Conservation (phyloP, 2,113 vertebrate genomes). For the Cynoglossus semilaevis region DNA sequence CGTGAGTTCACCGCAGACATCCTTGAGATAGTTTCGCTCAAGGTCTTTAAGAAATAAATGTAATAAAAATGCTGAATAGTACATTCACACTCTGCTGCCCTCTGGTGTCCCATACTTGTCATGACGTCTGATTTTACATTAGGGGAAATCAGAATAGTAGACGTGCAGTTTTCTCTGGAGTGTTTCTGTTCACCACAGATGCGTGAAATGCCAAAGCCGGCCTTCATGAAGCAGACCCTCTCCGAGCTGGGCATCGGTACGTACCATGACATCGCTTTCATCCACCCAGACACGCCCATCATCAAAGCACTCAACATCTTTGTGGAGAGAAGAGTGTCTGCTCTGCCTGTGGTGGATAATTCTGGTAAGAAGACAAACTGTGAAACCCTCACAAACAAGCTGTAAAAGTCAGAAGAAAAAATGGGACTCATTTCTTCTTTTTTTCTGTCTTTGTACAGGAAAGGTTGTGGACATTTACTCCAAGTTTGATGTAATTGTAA, state of each 20-base stretch:
- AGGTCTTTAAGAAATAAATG: neutral
- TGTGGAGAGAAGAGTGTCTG: slow-evolving; percentile 94
- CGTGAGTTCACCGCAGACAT: slow-evolving; percentile 81
- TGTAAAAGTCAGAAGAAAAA: no score
- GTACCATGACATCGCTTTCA: slow-evolving; percentile 94
- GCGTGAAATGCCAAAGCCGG: slow-evolving; percentile 98
- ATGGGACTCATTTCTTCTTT: neutral
- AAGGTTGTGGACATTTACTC: slow-evolving; percentile 99
- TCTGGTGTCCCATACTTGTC: slow-evolving; percentile 41
- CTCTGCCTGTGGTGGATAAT: slow-evolving; percentile 92
- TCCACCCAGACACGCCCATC: slow-evolving; percentile 95
- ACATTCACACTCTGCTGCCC: slow-evolving; percentile 34
- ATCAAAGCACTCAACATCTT: slow-evolving; percentile 98
- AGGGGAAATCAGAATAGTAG: no score
- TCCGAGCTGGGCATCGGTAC: slow-evolving; percentile 95
- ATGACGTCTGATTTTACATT: no score
- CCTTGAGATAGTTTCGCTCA: neutral
- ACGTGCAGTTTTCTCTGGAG: neutral
- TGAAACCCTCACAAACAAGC: no score
- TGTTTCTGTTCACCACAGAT: slow-evolving; percentile 73
- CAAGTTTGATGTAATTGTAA: slow-evolving; percentile 99
- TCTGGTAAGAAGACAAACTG: slow-evolving; percentile 76
- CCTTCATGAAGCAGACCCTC: slow-evolving; percentile 95
- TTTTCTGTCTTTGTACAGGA: slow-evolving; percentile 76
- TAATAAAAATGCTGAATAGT: neutral